Evolutionary conservation across 2,888 invertebrate genomes (phyloP), one percentile per base, ranked within the genome.

Genomic region (Drosophila merina): DNA sequence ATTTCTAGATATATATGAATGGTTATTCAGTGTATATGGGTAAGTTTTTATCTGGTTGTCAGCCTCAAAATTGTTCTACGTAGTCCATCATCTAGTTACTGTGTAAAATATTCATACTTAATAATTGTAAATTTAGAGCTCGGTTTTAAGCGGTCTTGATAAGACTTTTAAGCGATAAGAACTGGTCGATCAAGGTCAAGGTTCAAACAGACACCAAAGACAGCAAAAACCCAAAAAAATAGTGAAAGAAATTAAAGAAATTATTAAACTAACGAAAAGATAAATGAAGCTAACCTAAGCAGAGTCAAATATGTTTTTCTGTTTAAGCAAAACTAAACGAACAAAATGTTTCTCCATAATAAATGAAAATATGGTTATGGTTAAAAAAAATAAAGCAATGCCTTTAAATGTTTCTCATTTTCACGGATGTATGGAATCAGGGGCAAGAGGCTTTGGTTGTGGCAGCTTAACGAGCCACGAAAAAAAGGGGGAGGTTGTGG

Each of bases 81-180:
- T 88, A 81, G 88, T 81, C 87, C 87, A 88, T 86, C 88, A 88
- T 67, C 50, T 74, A 71, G 74, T 71, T 70, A 70, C 74, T 70
- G 85, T 82, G 82, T 88, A 82, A 81, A 81, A 75, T 81, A 88
- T 83, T 81, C 71, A 83, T 72, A 70, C 72, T 74, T 62, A 63
- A 63, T 86, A 80, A 84, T 70, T 83, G 88, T 83, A 88, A 47
- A 86, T 88, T 88, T 84, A 82, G 81, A 62, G 74, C 74, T 88
- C 80, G 82, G 77, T 88, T 86, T 88, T 88, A 82, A 84, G 82
- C 73, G 82, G 88, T 88, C 88, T 88, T 84, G 87, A 86, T 88
- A 88, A 82, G 82, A 88, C 87, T 88, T 82, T 77, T 84, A 86
- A 62, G 81, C 69, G 33, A 60, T 82, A 82, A 88, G 88, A 55